Conservation (phyloP, 2,888 invertebrate genomes). For the Stenurella melanura region DNA sequence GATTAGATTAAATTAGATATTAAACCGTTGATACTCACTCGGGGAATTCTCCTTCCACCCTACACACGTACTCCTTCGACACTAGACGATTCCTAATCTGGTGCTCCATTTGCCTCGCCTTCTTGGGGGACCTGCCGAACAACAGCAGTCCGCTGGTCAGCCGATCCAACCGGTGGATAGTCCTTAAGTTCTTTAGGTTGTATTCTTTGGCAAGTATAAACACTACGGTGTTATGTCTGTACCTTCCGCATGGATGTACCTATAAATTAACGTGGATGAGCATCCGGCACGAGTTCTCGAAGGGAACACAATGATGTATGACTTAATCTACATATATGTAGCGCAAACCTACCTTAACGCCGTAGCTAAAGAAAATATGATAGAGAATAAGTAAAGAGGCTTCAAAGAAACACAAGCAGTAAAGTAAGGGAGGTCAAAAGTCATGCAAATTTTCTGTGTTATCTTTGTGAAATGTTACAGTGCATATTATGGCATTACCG, state of each 20-base stretch:
- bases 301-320: constrained; percentile 11
- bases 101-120: constrained; percentile 95
- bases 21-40: constrained; percentile 86
- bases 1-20: no score
- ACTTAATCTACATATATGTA: constrained; percentile 37
- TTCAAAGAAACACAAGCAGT: constrained; percentile 50
- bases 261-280: constrained; percentile 69
- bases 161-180: constrained; percentile 96
- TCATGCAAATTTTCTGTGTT: constrained; percentile 52
- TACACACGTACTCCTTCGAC: constrained; percentile 95
- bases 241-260: constrained; percentile 99
- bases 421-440: constrained; percentile 49
- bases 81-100: constrained; percentile 95
- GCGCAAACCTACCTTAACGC: constrained; percentile 44
- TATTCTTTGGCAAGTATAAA: constrained; percentile 98
- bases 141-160: constrained; percentile 94
- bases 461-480: constrained; percentile 31
- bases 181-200: constrained; percentile 93
- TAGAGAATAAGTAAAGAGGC: constrained; percentile 49
- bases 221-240: constrained; percentile 97
- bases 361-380: constrained; percentile 45
- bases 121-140: constrained; percentile 94
- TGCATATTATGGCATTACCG: constrained; percentile 5
- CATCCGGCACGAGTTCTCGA: not conserved
- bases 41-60: constrained; percentile 95